Percentiles rank a stretch among this genome's conserved stretches.
phyloP scores from a whole-genome alignment of 2,797 vertebrate species.

The Discoglossus pictus region DNA sequence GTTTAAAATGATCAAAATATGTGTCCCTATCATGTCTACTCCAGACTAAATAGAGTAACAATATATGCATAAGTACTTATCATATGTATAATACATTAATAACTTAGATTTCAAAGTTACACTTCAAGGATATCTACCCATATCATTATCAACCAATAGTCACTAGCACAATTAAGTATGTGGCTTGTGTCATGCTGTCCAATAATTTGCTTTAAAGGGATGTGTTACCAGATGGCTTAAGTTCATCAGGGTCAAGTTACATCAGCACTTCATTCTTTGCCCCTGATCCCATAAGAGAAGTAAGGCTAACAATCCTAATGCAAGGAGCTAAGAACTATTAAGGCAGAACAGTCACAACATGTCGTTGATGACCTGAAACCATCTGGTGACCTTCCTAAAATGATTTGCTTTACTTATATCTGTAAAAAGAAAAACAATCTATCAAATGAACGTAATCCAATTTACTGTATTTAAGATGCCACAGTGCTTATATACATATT shows the following conservation, averaged over 20 bases:
- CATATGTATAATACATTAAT: too few relatives aligned
- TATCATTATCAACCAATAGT: too few relatives aligned
- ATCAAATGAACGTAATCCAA: not conserved
- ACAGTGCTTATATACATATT: too few relatives aligned
- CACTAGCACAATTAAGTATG: slow-evolving; percentile 7
- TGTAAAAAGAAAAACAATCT: slow-evolving; percentile 7
- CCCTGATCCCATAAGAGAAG: slow-evolving; percentile 17
- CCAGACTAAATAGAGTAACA: too few relatives aligned
- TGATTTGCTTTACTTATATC: not conserved
- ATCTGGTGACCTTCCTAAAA: slow-evolving; percentile 24
- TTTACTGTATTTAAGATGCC: too few relatives aligned
- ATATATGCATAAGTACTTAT: too few relatives aligned
- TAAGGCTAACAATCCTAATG: slow-evolving; percentile 7
- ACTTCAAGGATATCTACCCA: too few relatives aligned
- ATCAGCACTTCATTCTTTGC: slow-evolving; percentile 8
- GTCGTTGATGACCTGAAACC: slow-evolving; percentile 20
- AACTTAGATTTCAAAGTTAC: too few relatives aligned
- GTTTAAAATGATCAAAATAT: too few relatives aligned
- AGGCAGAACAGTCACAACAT: not conserved
- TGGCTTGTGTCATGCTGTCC: slow-evolving; percentile 5
- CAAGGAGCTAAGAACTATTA: slow-evolving; percentile 3
- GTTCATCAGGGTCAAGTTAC: slow-evolving; percentile 13
- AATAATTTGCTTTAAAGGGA: slow-evolving; percentile 4
- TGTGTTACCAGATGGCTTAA: slow-evolving; percentile 29
- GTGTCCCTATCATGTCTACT: too few relatives aligned